These are phyloP conservation scores for Danio rerio DNA, from an alignment of 2,113 vertebrate species.

Conservation along the genomic window DNA sequence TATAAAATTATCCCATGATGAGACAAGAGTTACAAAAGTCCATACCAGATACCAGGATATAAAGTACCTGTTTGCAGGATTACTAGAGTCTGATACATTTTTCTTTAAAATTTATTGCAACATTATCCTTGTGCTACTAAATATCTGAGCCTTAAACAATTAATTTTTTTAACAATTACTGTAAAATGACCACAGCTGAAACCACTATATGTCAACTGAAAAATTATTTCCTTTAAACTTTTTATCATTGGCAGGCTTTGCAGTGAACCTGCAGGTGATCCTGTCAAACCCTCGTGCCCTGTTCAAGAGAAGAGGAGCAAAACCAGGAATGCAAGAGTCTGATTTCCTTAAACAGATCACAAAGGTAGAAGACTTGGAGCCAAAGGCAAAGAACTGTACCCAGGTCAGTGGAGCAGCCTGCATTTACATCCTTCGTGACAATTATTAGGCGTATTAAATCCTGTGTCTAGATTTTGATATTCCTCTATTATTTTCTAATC, in stretches of 20 bases:
- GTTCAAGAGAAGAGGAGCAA: conserved; percentile 94
- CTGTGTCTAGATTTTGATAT: background rate
- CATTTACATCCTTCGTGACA: background rate
- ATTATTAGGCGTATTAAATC: background rate
- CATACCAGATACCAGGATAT: no score
- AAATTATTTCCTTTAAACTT: background rate
- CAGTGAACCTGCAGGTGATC: conserved; percentile 96
- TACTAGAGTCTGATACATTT: no score
- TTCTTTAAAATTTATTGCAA: no score
- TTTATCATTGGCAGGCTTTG: conserved; percentile 82
- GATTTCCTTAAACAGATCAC: conserved; percentile 98
- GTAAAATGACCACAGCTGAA: no score
- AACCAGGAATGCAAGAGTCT: conserved; percentile 98
- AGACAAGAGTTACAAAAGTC: no score
- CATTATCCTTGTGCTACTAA: no score
- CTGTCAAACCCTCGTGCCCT: conserved; percentile 89
- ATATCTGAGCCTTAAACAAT: background rate
- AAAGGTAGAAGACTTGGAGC: conserved; percentile 92
- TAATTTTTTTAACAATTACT: no score
- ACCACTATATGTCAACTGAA: background rate
- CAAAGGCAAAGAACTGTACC: conserved; percentile 96
- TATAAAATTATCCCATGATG: no score
- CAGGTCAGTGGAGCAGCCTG: conserved; percentile 78
- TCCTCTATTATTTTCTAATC: background rate
- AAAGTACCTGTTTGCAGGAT: no score